phyloP scores from a whole-genome alignment of 2,888 invertebrate species.

The Uloborus plumipes region DNA sequence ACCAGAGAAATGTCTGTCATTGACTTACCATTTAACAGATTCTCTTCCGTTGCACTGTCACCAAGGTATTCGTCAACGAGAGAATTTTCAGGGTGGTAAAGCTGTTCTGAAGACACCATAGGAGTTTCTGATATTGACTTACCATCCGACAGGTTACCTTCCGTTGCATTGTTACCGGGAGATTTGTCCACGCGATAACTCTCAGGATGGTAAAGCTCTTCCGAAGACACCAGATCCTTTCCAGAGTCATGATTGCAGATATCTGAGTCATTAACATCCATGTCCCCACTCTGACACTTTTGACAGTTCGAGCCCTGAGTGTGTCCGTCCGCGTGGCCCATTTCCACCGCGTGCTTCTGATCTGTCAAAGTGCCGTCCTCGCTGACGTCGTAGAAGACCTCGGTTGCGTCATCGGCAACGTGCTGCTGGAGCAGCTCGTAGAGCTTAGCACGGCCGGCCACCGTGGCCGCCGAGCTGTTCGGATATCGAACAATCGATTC shows the following conservation, averaged over 20 bases:
- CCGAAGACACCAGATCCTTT: no score
- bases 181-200: no score
- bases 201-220: no score
- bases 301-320: background rate
- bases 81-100: no score
- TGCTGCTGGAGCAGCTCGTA: conserved; percentile 43
- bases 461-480: conserved; percentile 27
- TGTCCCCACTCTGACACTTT: background rate
- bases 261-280: background rate
- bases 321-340: conserved; percentile 6
- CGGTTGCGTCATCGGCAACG: conserved; percentile 46
- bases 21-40: no score
- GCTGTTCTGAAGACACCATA: no score
- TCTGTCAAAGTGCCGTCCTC: conserved; percentile 25
- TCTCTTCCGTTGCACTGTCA: no score
- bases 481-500: background rate
- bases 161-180: no score
- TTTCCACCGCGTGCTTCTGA: background rate
- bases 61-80: no score
- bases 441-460: conserved; percentile 41
- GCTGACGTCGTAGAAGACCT: conserved; percentile 58
- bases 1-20: no score
- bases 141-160: no score
- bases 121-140: no score
- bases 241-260: background rate